Conservation (phyloP, 1,140 invertebrate genomes). For the Rhagoletis zephyria region DNA sequence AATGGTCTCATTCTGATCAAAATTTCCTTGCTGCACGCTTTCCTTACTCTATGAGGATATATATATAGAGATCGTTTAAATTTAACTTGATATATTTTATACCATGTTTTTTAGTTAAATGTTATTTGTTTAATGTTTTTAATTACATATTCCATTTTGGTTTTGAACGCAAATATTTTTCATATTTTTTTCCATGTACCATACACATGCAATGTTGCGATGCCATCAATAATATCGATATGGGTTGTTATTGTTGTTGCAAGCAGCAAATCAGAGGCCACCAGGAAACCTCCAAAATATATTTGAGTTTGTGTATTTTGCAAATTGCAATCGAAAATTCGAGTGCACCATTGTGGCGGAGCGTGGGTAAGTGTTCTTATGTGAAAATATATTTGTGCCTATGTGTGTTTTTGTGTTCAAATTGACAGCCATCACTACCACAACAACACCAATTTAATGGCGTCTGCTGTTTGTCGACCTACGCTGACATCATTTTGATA, state of each 20-base stretch:
- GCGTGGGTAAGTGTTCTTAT: no score
- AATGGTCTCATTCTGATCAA: no score
- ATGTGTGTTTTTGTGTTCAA: no score
- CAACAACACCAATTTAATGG: slow-evolving; percentile 47
- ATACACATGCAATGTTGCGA: neutral
- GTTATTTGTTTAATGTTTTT: no score
- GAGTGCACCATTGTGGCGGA: neutral
- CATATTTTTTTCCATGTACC: neutral
- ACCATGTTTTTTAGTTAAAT: neutral
- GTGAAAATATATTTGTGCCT: no score
- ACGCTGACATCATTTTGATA: slow-evolving; percentile 26
- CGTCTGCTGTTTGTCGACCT: slow-evolving; percentile 38
- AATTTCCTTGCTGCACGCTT: no score
- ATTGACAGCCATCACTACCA: neutral
- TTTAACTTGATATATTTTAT: no score
- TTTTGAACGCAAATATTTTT: neutral
- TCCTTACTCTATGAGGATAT: no score
- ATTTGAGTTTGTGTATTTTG: neutral
- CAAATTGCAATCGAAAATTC: slow-evolving; percentile 41
- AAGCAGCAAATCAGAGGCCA: slow-evolving; percentile 32
- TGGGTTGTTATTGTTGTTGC: neutral
- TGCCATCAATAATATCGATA: slow-evolving; percentile 1
- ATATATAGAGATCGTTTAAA: no score
- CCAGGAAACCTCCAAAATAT: neutral
- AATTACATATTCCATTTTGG: no score